Percentiles rank a stretch among this genome's conserved stretches.
Conservation (phyloP, 1,140 invertebrate genomes). For the Geopemphigus sp. region DNA sequence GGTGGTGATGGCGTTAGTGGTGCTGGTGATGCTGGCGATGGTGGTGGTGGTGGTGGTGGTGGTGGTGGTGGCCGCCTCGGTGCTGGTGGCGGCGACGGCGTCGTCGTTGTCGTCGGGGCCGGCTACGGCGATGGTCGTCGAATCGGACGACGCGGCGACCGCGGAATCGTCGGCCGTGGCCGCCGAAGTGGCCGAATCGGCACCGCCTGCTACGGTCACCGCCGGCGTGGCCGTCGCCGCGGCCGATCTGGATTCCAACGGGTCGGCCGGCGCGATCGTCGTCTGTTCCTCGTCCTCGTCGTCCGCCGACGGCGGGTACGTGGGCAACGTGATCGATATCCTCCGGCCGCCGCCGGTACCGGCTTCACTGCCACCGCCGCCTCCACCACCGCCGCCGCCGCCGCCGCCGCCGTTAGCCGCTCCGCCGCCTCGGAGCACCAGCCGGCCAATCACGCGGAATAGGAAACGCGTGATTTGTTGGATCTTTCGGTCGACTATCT, state of each 20-base stretch:
- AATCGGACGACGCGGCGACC: neutral
- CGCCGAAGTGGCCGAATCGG: neutral
- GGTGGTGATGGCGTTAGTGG: neutral
- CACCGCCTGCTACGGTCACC: constrained; percentile 41
- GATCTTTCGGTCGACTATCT: constrained; percentile 76
- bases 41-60: neutral
- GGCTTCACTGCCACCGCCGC: constrained; percentile 56
- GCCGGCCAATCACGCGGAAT: constrained; percentile 66
- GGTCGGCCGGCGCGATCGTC: constrained; percentile 53
- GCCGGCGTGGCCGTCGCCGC: constrained; percentile 55
- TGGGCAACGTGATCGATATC: constrained; percentile 60
- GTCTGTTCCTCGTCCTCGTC: constrained; percentile 58
- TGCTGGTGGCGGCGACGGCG: neutral
- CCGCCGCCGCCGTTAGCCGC: constrained; percentile 56
- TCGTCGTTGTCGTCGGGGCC: constrained; percentile 46
- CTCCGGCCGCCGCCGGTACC: constrained; percentile 56
- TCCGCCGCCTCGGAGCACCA: constrained; percentile 61
- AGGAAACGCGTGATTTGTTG: constrained; percentile 68
- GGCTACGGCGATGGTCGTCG: neutral
- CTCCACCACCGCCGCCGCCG: constrained; percentile 55
- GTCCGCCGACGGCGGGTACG: constrained; percentile 59
- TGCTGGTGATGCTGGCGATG: neutral
- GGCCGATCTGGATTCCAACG: neutral
- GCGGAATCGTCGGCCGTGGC: constrained; percentile 54
- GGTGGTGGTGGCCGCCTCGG: neutral